Evolutionary conservation across 2,888 invertebrate genomes (phyloP), one percentile per base, ranked within the genome.

Genomic region (Amblyjoppa proteus): DNA sequence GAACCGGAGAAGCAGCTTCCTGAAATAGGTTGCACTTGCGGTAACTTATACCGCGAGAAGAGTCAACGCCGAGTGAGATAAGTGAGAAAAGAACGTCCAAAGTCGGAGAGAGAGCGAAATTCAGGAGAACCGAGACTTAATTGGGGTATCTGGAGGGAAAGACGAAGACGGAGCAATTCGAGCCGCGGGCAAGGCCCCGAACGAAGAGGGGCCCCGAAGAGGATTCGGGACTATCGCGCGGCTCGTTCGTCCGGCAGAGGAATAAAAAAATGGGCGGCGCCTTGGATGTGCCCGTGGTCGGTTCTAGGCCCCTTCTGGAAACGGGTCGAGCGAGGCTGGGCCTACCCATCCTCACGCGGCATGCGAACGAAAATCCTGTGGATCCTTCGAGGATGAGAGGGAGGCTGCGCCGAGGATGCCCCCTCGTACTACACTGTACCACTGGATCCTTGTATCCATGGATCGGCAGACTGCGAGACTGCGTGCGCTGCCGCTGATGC

Each of bases 201-300:
- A 84, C 80, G 80, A 81, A 68, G 61, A 45, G 51, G 53, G 71
- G 51, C 84, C 20, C 34, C 70, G 70, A 85, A 53, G 53, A 64
- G 76, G 73, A 81, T 74, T 83, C 16, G 78, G 75, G 56, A 66
- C 70, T 69, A 58, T 69, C 25, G n/a, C 34, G 81, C 73, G 69
- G 71, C 64, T 28, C 51, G 66, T 51, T 76, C 77, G 56, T 73
- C 73, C 76, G 68, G 45, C 74, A 74, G 80, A 83, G 89, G 90
- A 91, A 91, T 91, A 92, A 93, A 93, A 93, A 93, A 93, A 93
- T 93, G 93, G 93, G 93, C 93, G 93, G 93, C 90, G 92, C 93
- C 88, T 93, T 93, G 92, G 91, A 93, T 90, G 90, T 91, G 51
- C 73, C 79, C 89, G 89, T 87, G 89, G 89, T 85, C 77, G 85